phyloP scores from a whole-genome alignment of 2,113 vertebrate species.

The Aspidoscelis tigris region DNA sequence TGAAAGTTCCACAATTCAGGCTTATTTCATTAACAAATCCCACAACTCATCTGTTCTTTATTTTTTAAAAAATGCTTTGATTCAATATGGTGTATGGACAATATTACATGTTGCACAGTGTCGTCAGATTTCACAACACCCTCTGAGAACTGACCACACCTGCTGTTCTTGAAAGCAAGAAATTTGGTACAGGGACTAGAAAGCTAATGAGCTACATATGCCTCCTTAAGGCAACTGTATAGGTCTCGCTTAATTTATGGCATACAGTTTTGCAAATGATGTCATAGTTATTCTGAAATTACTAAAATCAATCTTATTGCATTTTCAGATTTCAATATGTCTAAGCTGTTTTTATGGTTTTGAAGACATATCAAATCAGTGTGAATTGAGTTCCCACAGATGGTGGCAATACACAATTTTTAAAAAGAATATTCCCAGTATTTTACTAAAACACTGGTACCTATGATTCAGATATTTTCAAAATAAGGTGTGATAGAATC shows the following conservation, averaged over 20 bases:
- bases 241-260: too few species aligned
- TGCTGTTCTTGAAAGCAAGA: conserved; percentile 14
- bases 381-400: neutral
- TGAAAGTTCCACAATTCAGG: neutral
- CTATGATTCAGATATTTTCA: neutral
- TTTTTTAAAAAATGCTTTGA: conserved; percentile 1
- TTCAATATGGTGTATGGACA: neutral
- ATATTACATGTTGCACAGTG: neutral
- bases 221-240: neutral
- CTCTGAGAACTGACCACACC: neutral
- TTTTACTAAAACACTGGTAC: neutral
- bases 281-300: neutral
- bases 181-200: neutral
- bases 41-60: neutral
- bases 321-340: conserved; percentile 1
- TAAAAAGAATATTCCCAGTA: neutral
- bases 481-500: neutral
- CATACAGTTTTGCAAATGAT: neutral
- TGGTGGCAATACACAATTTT: neutral
- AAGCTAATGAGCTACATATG: conserved; percentile 3
- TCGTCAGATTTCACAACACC: neutral
- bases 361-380: neutral
- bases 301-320: neutral
- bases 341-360: neutral
- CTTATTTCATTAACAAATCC: neutral